Evolutionary conservation across 2,888 invertebrate species (phyloP), one percentile per base, ranked within the genome.

Genomic region (Lomographa bimaculata): DNA sequence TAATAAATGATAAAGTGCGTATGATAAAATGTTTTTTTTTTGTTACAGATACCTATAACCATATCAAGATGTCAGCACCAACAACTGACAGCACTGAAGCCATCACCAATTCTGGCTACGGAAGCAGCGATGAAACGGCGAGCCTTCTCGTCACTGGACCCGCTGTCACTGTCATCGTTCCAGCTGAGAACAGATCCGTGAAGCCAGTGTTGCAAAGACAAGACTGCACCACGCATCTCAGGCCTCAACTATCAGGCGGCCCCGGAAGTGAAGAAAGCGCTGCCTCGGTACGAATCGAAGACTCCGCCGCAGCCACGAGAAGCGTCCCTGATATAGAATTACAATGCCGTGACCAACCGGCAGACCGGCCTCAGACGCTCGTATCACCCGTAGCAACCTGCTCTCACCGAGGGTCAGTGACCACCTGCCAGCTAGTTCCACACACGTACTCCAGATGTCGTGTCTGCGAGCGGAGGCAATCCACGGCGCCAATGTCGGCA

Each of bases 181-280:
- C 90, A 23, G 73, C 89, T 33, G 84, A 90, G 51, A 86, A 82
- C 50, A 73, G 82, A 68, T 81, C 90, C 42, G 91, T 91, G 42
- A 96, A 96, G 76, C 96, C 96, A 54, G 94, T 95, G 49, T 89
- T 96, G 54, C 96, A 95, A 89, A 92, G 96, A 54, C 96, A 96
- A 85, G 96, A 96, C 85, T 94, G 96, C 61, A 95, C 96, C 27
- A 95, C 96, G 32, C 92, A 93, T 69, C 92, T 94, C 41, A 91
- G 94, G 56, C 91, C 92, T 42, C 92, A 94, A 67, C 90, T 96
- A 49, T 95, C 95, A 23, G 92, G 91, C 2, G 90, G 90, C 6
- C 94, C 94, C 18, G 94, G 95, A 34, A 95, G 95, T 58, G 95
- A 96, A 79, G 96, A 96, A 77, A 90, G 90, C 53, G 83, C 73